Evolutionary conservation across 2,797 vertebrate species (phyloP).

Genomic region (Gymnoscopelus braueri): DNA sequence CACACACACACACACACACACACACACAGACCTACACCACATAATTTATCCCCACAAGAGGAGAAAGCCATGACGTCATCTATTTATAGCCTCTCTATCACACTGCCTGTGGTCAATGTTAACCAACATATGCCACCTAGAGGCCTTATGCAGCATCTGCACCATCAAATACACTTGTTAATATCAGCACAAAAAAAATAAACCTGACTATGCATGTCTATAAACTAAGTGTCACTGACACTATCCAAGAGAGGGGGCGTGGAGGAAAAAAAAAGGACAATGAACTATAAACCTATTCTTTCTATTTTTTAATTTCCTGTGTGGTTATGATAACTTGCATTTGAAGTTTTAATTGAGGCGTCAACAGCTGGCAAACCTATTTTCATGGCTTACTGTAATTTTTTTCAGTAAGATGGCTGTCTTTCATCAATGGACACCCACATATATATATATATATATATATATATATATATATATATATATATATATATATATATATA

Average conservation of each 20-base stretch:
- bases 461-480: too few species aligned
- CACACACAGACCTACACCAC: slow-evolving; percentile 10
- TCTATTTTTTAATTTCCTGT: slow-evolving; percentile 24
- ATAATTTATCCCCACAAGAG: slow-evolving; percentile 56
- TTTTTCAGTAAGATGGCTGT: neutral
- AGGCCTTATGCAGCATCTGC: slow-evolving; percentile 54
- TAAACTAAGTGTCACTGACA: slow-evolving; percentile 23
- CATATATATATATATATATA: too few species aligned
- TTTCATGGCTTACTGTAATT: slow-evolving; percentile 14
- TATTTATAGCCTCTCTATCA: slow-evolving; percentile 65
- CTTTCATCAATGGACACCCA: neutral
- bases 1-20: slow-evolving; percentile 52
- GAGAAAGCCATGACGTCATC: slow-evolving; percentile 80
- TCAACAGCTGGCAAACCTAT: slow-evolving; percentile 14
- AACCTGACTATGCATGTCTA: slow-evolving; percentile 23
- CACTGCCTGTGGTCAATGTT: slow-evolving; percentile 53
- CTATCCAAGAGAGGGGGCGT: neutral
- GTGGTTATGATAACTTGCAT: slow-evolving; percentile 12
- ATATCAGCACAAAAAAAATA: neutral
- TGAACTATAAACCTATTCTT: neutral
- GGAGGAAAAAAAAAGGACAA: neutral
- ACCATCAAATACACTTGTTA: slow-evolving; percentile 1
- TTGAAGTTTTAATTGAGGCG: neutral
- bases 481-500: too few species aligned
- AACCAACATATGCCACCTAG: slow-evolving; percentile 76